These are phyloP conservation scores for Blera fallax DNA, from an alignment of 2,888 invertebrate genomes.

Conservation along the genomic window DNA sequence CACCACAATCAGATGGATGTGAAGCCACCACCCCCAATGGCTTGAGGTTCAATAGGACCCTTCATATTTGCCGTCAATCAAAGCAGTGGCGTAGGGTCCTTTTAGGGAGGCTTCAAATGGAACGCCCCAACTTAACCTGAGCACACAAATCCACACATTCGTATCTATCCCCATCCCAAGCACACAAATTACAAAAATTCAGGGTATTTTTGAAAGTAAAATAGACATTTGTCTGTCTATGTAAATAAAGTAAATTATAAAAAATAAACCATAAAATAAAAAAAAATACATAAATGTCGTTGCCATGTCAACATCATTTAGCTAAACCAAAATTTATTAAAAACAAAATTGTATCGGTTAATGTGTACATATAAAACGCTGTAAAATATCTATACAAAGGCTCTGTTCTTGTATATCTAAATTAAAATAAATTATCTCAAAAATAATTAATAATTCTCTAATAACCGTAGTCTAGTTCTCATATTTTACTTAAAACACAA, in stretches of 20 bases:
- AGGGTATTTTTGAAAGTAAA: constrained; percentile 63
- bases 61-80: constrained; percentile 79
- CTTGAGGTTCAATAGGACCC: constrained; percentile 87
- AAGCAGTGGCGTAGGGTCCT: constrained; percentile 74
- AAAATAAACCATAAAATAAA: constrained; percentile 16
- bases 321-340: constrained; percentile 68
- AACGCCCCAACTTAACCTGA: constrained; percentile 23
- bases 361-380: constrained; percentile 51
- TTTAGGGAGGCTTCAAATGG: constrained; percentile 46
- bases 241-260: constrained; percentile 48
- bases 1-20: constrained; percentile 87
- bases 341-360: constrained; percentile 35
- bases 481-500: constrained; percentile 49
- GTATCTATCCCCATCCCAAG: constrained; percentile 56
- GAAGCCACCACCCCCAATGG: constrained; percentile 84
- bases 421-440: constrained; percentile 40
- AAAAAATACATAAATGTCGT: constrained; percentile 24
- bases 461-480: constrained; percentile 31
- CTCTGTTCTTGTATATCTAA: constrained; percentile 30
- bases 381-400: constrained; percentile 51
- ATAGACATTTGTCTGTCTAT: constrained; percentile 38
- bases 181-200: constrained; percentile 65
- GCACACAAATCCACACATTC: constrained; percentile 53
- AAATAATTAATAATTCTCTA: constrained; percentile 29
- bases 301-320: constrained; percentile 44